Base-by-base conservation (phyloP, 2,113 vertebrate genomes). In the Leiothrix lutea region DNA sequence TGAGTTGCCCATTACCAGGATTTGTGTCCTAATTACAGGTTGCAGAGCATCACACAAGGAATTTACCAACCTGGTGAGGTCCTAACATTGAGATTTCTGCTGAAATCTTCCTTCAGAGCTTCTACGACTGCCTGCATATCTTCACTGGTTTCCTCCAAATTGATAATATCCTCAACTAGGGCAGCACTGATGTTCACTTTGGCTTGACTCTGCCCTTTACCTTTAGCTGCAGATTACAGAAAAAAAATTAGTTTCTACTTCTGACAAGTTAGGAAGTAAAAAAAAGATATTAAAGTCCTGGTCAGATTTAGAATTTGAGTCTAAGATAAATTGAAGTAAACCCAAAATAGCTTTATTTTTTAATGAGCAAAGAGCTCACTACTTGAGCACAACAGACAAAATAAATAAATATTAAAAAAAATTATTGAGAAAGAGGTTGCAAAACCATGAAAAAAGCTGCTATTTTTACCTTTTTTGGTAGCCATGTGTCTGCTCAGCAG, bases 81-180 rank as follows among this genome's bases (percentile, higher is more conserved):
- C 91, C 99, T 98, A 96, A 99, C 98, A 94, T 95, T 99, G 86
- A 99, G 97, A 86, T 97, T 99, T 94, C 99, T 99, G 95, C 97
- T 98, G 97, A 99, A 99, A 94, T 99, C 99, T 45, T 99, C 99
- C 92, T 99, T 99, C 62, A 99, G 99, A 16, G 91, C 94, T 61
- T 95, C 85, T 19, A 99, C 75, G 80, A 99, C 98, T 16, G 98
- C 97, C 16, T 94, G 95, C 99, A 99, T 99, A 44, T 99, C 98
- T 91, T 95, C 98, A 85, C 93, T 98, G 69, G 99, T 97, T 75
- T 99, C 98, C 73, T 99, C 98, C 95, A 99, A 96, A 95, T 48
- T 98, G 97, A 99, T 99, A 95, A 99, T 99, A 88, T 99, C 98
- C 36, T 99, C 98, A 75, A 99, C 99, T 89, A 99, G 98, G 53